A percentile compares a stretch with the other conserved stretches of the same genome.
These are phyloP conservation scores for Cylloceria caligata DNA, from an alignment of 2,888 invertebrate genomes.

Conservation along the genomic window DNA sequence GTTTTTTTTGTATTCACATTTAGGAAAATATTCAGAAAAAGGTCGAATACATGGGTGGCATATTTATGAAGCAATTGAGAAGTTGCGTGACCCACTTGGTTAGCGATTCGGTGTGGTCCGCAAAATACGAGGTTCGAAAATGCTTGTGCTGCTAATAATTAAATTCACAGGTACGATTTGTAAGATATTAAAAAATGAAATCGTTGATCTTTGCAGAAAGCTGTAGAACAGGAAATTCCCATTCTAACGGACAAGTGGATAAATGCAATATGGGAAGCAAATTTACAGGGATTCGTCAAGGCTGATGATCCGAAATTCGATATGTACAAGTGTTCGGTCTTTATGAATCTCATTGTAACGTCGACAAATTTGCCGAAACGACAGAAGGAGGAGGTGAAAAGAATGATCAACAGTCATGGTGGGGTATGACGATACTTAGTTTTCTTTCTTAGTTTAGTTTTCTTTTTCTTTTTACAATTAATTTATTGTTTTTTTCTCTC, in stretches of 20 bases:
- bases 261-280: slow-evolving; percentile 91
- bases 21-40: slow-evolving; percentile 87
- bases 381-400: slow-evolving; percentile 88
- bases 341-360: slow-evolving; percentile 92
- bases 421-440: slow-evolving; percentile 84
- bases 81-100: slow-evolving; percentile 92
- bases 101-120: slow-evolving; percentile 90
- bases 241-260: slow-evolving; percentile 94
- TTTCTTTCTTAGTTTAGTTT: too few relatives aligned
- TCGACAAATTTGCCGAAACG: slow-evolving; percentile 90
- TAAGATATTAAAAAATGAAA: slow-evolving; percentile 55
- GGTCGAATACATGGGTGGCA: slow-evolving; percentile 92
- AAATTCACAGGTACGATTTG: slow-evolving; percentile 4
- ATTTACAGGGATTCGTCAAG: slow-evolving; percentile 87
- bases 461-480: slow-evolving; percentile 9
- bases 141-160: slow-evolving; percentile 22
- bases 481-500: not conserved
- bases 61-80: slow-evolving; percentile 88
- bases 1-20: slow-evolving; percentile 65
- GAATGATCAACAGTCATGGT: slow-evolving; percentile 90
- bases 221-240: slow-evolving; percentile 88
- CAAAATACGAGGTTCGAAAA: slow-evolving; percentile 89
- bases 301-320: slow-evolving; percentile 89
- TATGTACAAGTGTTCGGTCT: slow-evolving; percentile 88
- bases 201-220: slow-evolving; percentile 86